Conservation (phyloP, 53 echinoderm and acorn worm species). For the Holothuria leucospilota region DNA sequence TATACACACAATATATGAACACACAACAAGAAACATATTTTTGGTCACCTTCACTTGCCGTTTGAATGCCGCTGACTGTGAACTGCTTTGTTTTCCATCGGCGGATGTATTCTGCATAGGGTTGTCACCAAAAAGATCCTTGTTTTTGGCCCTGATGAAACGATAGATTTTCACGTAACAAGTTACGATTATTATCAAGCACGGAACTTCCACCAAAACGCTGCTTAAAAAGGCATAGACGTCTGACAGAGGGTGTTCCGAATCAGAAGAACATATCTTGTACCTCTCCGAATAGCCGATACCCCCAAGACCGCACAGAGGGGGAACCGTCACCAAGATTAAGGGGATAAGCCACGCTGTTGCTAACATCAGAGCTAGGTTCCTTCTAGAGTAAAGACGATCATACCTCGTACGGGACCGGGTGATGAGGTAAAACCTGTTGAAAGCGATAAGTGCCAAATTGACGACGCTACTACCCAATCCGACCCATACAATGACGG, state of each 20-base stretch:
- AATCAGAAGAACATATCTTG: slow-evolving; percentile 66
- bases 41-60: slow-evolving; percentile 45
- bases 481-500: slow-evolving; percentile 63
- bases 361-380: slow-evolving; percentile 45
- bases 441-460: slow-evolving; percentile 64
- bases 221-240: slow-evolving; percentile 57
- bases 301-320: slow-evolving; percentile 65
- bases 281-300: slow-evolving; percentile 66
- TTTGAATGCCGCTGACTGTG: slow-evolving; percentile 21
- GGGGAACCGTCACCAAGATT: slow-evolving; percentile 59
- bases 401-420: slow-evolving; percentile 29
- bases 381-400: slow-evolving; percentile 47
- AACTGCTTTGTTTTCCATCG: neutral
- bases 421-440: slow-evolving; percentile 61
- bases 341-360: slow-evolving; percentile 63
- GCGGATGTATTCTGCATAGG: neutral
- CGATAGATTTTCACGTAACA: slow-evolving; percentile 68
- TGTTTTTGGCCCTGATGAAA: slow-evolving; percentile 4
- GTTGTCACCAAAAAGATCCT: slow-evolving; percentile 5
- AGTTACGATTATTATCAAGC: slow-evolving; percentile 59
- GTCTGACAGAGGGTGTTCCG: slow-evolving; percentile 55
- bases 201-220: slow-evolving; percentile 53
- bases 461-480: slow-evolving; percentile 61
- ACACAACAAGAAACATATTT: slow-evolving; percentile 37
- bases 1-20: slow-evolving; percentile 42